Evolutionary conservation across 2,888 invertebrate genomes (phyloP), one percentile per base, ranked within the genome.

Genomic region (Unio pictorum): DNA sequence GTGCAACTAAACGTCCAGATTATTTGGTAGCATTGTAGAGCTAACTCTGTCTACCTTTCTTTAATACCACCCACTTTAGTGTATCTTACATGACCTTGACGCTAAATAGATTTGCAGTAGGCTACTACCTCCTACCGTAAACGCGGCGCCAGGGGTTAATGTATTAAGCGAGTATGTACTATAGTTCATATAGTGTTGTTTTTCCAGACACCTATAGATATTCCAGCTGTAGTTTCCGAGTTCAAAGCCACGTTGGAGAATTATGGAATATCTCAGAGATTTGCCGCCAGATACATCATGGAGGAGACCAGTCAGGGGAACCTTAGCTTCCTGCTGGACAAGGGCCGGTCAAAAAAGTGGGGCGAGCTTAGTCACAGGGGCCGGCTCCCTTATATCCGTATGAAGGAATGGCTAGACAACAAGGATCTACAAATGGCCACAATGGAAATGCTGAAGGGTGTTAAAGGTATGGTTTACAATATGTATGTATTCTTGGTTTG

Each of bases 291-390:
- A 8, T 75, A 75, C 63, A 79, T 81, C 18, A 81, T 81, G 81
- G 78, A 80, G 54, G 77, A 80, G n/a, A 80, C 81, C 8, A 81
- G 81, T 59, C 81, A 81, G 64, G 81, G 81, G 1, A 81, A 81
- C 59, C 76, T 81, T 1, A 81, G 81, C 62, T 81, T 81, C 62
- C 78, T 81, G 18, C 71, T 81, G 70, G 81, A 81, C 28, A 81
- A 81, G 61, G 81, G 81, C 3, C 74, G 76, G 26, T 75, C 71
- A 28, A 79, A 78, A 59, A 69, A 63, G 28, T 81, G 81, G 81
- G 73, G 69, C 34, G 81, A 81, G 66, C 71, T 81, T 15, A 80
- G 80, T 58, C 70, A 73, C 0, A 67, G 79, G 61, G 81, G 81
- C 55, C 72, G 80, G 34, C 65, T 81, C 6, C 81, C 81, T 0